A percentile compares a stretch with the other conserved stretches of the same genome.
Evolutionary conservation across 2,888 invertebrate genomes (phyloP).

Genomic region (Pyrrhosoma nymphula): DNA sequence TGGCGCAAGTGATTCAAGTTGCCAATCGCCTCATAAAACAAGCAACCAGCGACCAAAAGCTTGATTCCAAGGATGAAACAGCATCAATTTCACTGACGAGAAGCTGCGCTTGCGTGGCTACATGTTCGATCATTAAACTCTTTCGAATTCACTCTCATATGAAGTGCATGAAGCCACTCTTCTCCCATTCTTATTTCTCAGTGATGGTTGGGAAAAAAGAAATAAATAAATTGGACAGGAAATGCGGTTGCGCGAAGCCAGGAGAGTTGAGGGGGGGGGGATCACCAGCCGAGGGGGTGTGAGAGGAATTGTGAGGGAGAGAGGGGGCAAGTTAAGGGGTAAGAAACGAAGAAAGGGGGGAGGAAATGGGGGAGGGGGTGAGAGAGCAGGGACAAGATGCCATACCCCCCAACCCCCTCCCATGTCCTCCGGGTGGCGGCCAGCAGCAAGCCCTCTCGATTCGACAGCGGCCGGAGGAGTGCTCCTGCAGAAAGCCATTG

Average conservation of each 20-base stretch:
- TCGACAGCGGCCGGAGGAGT: slow-evolving; percentile 48
- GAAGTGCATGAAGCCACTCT: not conserved
- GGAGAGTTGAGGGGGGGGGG: not conserved
- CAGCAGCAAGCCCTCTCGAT: slow-evolving; percentile 19
- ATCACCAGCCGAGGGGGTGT: not conserved
- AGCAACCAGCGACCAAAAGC: no score
- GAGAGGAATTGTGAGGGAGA: not conserved
- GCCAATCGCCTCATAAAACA: no score
- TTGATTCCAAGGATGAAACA: not conserved
- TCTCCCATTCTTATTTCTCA: not conserved
- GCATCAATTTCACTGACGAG: not conserved
- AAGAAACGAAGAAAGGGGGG: not conserved
- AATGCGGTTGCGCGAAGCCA: not conserved
- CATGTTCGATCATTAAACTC: not conserved
- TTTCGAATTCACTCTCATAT: not conserved
- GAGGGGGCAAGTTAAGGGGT: not conserved
- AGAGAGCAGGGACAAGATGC: not conserved
- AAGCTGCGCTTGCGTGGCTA: not conserved
- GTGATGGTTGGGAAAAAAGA: not conserved
- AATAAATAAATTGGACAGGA: not conserved
- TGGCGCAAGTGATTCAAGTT: no score
- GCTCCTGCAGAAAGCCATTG: slow-evolving; percentile 66
- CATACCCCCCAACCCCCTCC: not conserved
- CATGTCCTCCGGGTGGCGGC: not conserved
- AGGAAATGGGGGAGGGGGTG: not conserved